These are phyloP conservation scores for Synanthedon vespiformis DNA, from an alignment of 2,888 invertebrate genomes.

Conservation along the genomic window DNA sequence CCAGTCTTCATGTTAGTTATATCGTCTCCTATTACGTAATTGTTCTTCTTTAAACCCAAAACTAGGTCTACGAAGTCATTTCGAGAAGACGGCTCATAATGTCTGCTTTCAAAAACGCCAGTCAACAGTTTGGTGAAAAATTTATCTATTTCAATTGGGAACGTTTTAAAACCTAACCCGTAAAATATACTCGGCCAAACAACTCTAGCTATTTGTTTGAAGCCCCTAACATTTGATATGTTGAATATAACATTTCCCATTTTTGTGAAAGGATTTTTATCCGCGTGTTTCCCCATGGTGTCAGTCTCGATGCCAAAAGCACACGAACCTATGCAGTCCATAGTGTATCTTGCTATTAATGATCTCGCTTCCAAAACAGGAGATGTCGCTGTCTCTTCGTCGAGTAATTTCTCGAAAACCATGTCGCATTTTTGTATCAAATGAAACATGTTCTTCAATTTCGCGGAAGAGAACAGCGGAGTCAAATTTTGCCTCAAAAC, in stretches of 20 bases:
- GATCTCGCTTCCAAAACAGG: constrained; percentile 20
- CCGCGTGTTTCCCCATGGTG: constrained; percentile 19
- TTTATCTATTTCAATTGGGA: constrained; percentile 18
- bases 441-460: constrained; percentile 50
- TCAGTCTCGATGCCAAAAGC: constrained; percentile 38
- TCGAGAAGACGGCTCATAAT: constrained; percentile 21
- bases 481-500: constrained; percentile 39
- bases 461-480: constrained; percentile 39
- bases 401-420: constrained; percentile 26
- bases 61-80: constrained; percentile 41
- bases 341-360: constrained; percentile 30
- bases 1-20: constrained; percentile 18
- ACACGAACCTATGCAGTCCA: constrained; percentile 38
- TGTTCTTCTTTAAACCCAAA: constrained; percentile 24
- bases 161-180: constrained; percentile 20
- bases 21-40: constrained; percentile 27
- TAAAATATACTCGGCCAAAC: constrained; percentile 43
- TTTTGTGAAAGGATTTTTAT: constrained; percentile 21
- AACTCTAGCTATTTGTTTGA: constrained; percentile 18
- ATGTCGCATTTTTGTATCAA: constrained; percentile 28
- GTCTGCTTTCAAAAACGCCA: constrained; percentile 23
- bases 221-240: constrained; percentile 15
- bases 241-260: constrained; percentile 29
- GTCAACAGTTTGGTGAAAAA: constrained; percentile 27
- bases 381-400: constrained; percentile 12